Conservation (phyloP, 1,140 invertebrate genomes). For the Bactericera cockerelli region DNA sequence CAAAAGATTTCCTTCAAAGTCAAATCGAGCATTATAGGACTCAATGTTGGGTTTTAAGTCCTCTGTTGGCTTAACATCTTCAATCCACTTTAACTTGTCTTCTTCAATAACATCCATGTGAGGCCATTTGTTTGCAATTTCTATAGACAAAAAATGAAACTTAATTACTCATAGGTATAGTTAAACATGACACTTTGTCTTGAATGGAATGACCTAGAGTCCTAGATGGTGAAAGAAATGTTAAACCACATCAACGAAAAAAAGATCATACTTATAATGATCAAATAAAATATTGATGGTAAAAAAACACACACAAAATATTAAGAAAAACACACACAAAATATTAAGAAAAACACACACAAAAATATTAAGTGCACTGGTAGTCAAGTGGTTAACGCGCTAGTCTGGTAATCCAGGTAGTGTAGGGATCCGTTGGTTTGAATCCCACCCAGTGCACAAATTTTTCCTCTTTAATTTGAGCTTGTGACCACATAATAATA, state of each 20-base stretch:
- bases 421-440: too few relatives aligned
- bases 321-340: too few relatives aligned
- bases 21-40: conserved; percentile 52
- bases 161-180: neutral
- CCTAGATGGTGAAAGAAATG: neutral
- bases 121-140: conserved; percentile 50
- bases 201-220: neutral
- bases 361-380: too few relatives aligned
- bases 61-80: conserved; percentile 36
- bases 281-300: conserved; percentile 5
- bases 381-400: too few relatives aligned
- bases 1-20: conserved; percentile 35
- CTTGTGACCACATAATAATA: too few relatives aligned
- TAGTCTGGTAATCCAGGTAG: too few relatives aligned
- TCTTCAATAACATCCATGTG: conserved; percentile 66
- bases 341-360: too few relatives aligned
- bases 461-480: too few relatives aligned
- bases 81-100: conserved; percentile 75
- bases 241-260: neutral
- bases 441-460: too few relatives aligned
- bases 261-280: neutral
- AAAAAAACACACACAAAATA: too few relatives aligned
- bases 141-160: conserved; percentile 26
- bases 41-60: conserved; percentile 27
- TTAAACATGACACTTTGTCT: neutral